Base-by-base conservation (phyloP, 1,140 invertebrate genomes). In the Formica exsecta region DNA sequence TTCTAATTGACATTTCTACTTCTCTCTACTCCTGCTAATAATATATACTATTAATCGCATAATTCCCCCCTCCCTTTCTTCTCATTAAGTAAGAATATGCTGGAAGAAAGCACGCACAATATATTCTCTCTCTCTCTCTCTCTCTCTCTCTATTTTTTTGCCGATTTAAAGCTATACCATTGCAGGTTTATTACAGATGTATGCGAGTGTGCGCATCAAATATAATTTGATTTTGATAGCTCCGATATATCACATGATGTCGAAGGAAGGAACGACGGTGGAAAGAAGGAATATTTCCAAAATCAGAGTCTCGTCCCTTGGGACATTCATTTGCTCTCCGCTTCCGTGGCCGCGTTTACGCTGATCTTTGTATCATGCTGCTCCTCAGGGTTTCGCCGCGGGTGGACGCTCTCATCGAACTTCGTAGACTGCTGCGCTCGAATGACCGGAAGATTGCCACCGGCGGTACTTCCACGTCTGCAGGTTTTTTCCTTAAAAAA, bases 371-470 rank as follows among this genome's bases (percentile, higher is more conserved):
- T 83, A 97, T 95, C 91, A 97, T 96, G 85, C 96, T 97, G 11
- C 97, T 97, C 61, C 97, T 94, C 16, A 96, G 94, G 0, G 93
- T 93, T 91, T 97, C 97, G 1, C 96, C 97, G 48, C 97, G 95
- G 2, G 96, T 94, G 0, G 96, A 97, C 0, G 96, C 96, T 68
- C 96, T 94, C 36, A 96, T 92, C 4, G 96, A 97, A 41, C 93
- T 94, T 74, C 95, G 94, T 6, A 89, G 79, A 85, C 93, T 91
- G 85, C 92, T 93, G 59, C 92, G 92, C 29, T 93, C 93, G 85
- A 95, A 94, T 41, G 90, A 93, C 54, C 91, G 94, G 68, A 94
- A 91, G 25, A 89, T 92, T 66, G 92, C 92, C 57, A 93, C 80
- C 77, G 73, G 90, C 44, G 91, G 93, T 68, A 73, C 84, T 54